Base-by-base conservation (phyloP, 2,888 invertebrate genomes). In the Carcina quercana region DNA sequence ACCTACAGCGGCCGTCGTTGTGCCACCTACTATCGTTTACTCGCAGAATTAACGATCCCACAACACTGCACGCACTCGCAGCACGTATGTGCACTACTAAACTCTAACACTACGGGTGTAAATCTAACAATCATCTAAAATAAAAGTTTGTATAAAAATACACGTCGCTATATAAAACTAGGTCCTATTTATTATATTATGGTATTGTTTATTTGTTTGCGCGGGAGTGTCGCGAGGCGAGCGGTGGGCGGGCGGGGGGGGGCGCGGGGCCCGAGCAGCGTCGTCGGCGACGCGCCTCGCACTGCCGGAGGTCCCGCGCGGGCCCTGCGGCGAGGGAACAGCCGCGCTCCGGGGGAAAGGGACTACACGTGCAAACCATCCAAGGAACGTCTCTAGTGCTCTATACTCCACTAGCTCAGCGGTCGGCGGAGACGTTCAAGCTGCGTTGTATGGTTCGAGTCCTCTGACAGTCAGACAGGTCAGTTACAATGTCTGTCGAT, bases 71-170 rank as follows among this genome's bases (percentile, higher is more conserved):
- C 26, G 25, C 26, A 25, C 28, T 29, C n/a, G n/a, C n/a, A n/a
- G 7, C 28, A 35, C 35, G 31, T 30, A 32, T 25, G 14, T 15
- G 10, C 14, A 24, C 32, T 8, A 34, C 13, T 12, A 34, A 28
- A 37, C 35, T 24, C 32, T 33, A 43, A 41, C n/a, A 26, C 38
- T 44, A 44, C 36, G 40, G 40, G 43, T 24, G 52, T 56, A 56
- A 47, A 53, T 41, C 47, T 56, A 53, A 53, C 47, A 54, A 38
- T 47, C 44, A 50, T 59, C 50, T 49, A 57, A 59, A 59, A 53
- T 56, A 59, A 50, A n/a, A 53, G 38, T 34, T 32, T 35, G 34
- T 58, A 50, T 47, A 53, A 51, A 55, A 56, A 54, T 49, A 53
- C 35, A 28, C 11, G 25, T 30, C 34, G 26, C 29, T 31, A 35